Conservation (phyloP, 2,888 invertebrate genomes). For the Ischnura elegans region DNA sequence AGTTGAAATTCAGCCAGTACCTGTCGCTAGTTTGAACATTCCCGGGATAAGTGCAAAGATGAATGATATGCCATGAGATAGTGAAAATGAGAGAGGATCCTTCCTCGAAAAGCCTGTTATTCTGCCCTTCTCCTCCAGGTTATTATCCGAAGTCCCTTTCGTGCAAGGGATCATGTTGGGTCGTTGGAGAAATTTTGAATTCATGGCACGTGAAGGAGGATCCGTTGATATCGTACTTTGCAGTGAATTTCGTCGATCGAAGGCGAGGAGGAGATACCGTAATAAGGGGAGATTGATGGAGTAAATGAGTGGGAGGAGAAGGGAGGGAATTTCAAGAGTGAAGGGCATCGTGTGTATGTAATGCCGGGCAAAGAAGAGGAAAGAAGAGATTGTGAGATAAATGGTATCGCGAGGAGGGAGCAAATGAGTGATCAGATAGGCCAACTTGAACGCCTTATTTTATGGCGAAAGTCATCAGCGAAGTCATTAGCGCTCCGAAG, state of each 20-base stretch:
- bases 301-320: background rate
- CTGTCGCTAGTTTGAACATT: too few species aligned
- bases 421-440: constrained; percentile 35
- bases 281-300: background rate
- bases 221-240: background rate
- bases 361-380: background rate
- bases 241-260: background rate
- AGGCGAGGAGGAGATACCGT: background rate
- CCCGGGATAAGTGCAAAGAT: too few species aligned
- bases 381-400: background rate
- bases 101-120: too few species aligned
- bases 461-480: background rate
- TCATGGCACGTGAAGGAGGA: background rate
- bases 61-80: too few species aligned
- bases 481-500: background rate
- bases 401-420: background rate
- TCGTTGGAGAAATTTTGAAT: background rate
- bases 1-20: too few species aligned
- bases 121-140: too few species aligned
- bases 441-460: background rate
- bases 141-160: too few species aligned
- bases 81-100: too few species aligned
- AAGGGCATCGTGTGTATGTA: background rate
- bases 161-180: too few species aligned
- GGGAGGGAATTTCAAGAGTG: background rate